phyloP scores from a whole-genome alignment of 2,113 vertebrate genomes.

The Aepyceros melampus region DNA sequence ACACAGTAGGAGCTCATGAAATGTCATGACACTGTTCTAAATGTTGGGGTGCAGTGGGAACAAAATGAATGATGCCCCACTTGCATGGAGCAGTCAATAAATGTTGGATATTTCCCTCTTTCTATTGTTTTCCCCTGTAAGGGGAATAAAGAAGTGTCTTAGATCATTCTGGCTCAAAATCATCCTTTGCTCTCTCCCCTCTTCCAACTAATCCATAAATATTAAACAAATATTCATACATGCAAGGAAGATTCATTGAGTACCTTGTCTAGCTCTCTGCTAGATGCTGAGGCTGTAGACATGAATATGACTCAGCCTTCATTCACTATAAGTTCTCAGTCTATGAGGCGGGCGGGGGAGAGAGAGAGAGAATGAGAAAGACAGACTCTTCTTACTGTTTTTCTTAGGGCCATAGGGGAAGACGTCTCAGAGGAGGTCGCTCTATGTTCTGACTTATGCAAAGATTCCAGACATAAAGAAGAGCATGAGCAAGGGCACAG shows the following conservation, averaged over 20 bases:
- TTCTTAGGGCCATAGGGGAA: not conserved
- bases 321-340: not conserved
- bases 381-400: not conserved
- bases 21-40: not conserved
- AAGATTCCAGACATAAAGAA: not conserved
- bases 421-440: not conserved
- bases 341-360: not conserved
- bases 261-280: not conserved
- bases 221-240: not conserved
- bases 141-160: not conserved
- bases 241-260: not conserved
- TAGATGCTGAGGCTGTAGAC: not conserved
- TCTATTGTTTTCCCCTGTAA: not conserved
- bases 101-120: not conserved
- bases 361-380: not conserved
- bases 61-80: not conserved
- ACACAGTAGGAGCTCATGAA: not conserved
- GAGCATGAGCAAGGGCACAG: not conserved
- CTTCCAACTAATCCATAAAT: not conserved
- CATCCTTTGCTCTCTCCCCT: not conserved
- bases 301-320: slow-evolving; percentile 18
- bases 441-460: not conserved
- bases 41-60: not conserved
- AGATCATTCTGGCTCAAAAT: not conserved
- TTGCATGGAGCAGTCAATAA: not conserved